Evolutionary conservation across 1,140 invertebrate genomes (phyloP).

Genomic region (Euborellia annulipes): DNA sequence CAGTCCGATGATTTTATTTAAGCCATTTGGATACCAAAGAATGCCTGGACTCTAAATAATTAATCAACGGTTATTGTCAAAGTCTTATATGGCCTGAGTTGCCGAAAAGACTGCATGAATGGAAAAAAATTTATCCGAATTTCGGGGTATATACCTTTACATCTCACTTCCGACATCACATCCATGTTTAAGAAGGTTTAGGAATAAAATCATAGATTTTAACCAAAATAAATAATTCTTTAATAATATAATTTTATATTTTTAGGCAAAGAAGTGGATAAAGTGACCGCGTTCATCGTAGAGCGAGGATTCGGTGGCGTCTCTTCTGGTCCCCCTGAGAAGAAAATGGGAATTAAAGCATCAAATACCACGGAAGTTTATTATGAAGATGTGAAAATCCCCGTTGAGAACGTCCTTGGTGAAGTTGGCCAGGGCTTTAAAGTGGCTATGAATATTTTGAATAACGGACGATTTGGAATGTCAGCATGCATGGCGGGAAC

Average conservation of each 20-base stretch:
- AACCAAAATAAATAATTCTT: background rate
- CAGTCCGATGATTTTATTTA: too few relatives aligned
- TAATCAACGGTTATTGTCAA: too few relatives aligned
- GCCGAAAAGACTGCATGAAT: too few relatives aligned
- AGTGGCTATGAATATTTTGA: conserved; percentile 97
- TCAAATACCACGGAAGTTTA: conserved; percentile 95
- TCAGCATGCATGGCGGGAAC: conserved; percentile 83
- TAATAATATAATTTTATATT: conserved; percentile 6
- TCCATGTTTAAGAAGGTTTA: too few relatives aligned
- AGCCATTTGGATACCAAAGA: too few relatives aligned
- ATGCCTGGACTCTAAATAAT: too few relatives aligned
- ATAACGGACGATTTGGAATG: conserved; percentile 98
- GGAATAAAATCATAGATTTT: conserved; percentile 36
- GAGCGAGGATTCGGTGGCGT: conserved; percentile 90
- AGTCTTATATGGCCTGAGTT: too few relatives aligned
- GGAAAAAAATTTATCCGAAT: too few relatives aligned
- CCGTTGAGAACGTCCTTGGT: conserved; percentile 86
- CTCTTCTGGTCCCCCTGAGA: conserved; percentile 84
- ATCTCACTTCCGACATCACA: too few relatives aligned
- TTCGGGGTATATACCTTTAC: too few relatives aligned
- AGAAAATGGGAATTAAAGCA: conserved; percentile 99
- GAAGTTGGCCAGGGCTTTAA: conserved; percentile 96
- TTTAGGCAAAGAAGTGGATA: conserved; percentile 42
- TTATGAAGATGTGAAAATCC: conserved; percentile 92
- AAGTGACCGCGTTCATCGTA: conserved; percentile 93